Base-by-base conservation (phyloP, 2,888 invertebrate species). In the Clanis bilineata region DNA sequence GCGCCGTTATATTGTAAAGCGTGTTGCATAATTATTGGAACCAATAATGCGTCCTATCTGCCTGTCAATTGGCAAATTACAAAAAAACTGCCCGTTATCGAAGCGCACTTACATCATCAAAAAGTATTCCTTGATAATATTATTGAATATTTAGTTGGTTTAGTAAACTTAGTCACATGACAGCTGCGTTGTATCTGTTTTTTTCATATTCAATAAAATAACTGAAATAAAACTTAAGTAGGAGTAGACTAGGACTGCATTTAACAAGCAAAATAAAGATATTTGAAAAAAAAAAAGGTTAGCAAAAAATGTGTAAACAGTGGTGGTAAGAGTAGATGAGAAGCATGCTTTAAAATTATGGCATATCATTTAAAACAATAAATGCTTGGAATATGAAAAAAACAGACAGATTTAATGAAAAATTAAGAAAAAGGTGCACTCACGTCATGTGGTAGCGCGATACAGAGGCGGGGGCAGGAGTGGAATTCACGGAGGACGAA, bases 401-500 rank as follows among this genome's bases (percentile, higher is more conserved):
- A 25, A 39, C 44, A 57, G 44, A 39, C 21, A 22, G 9, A 47
- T 36, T 2, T 21, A 36, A 39, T 39, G 47, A 39, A 51, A 51
- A 39, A 18, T 39, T 39, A 58, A 58, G 51, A 44, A 56, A 45
- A 55, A 60, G 25, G 69, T 83, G 51, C 51, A 92, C 91, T 91
- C 76, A 91, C 91, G 91, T 88, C 63, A 90, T 85, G 73, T 88
- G 90, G 79, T 89, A 91, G 69, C 91, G 89, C 74, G 89, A 83
- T 72, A 85, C 83, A 72, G 86, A 75, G 59, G 85, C 79, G 66
- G 89, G 86, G 64, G 82, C 88, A 51, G 90, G 88, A 67, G 88
- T 83, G 57, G 92, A 92, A 80, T 89, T 92, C 90, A 92, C 92
- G 91, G 92, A 92, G 90, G 93, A 93, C 79, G 94, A 94, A 82